Evolutionary conservation across 2,888 invertebrate species (phyloP).

Genomic region (Drosophila ezoana): DNA sequence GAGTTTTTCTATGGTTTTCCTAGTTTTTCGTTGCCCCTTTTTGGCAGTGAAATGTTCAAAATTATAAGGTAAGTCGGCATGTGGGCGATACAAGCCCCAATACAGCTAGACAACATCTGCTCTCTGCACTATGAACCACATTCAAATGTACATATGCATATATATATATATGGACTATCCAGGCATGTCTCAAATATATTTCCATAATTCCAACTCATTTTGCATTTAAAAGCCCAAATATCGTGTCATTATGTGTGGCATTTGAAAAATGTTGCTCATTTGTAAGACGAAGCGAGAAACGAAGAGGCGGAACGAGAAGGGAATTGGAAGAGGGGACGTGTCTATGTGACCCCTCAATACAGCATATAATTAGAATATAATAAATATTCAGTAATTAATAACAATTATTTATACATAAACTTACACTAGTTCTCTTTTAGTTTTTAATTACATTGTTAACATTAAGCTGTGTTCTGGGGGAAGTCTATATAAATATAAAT

Average conservation of each 20-base stretch:
- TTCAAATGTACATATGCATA: slow-evolving; percentile 8
- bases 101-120: slow-evolving; percentile 41
- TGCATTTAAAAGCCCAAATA: neutral
- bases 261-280: too few relatives aligned
- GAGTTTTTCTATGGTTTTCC: slow-evolving; percentile 37
- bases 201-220: neutral
- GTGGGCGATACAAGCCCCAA: slow-evolving; percentile 35
- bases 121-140: slow-evolving; percentile 11
- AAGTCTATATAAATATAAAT: neutral
- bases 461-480: neutral
- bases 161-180: neutral
- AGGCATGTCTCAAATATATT: slow-evolving; percentile 1
- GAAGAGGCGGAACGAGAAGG: too few relatives aligned
- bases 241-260: neutral
- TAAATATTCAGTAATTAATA: too few relatives aligned
- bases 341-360: too few relatives aligned
- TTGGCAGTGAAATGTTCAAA: slow-evolving; percentile 36
- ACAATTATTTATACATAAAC: too few relatives aligned
- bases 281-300: too few relatives aligned
- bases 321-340: too few relatives aligned
- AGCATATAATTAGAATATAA: too few relatives aligned
- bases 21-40: slow-evolving; percentile 26
- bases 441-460: too few relatives aligned
- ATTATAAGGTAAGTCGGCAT: slow-evolving; percentile 49
- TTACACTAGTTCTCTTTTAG: too few relatives aligned